phyloP scores from a whole-genome alignment of 2,113 vertebrate species.

The Cynocephalus volans region DNA sequence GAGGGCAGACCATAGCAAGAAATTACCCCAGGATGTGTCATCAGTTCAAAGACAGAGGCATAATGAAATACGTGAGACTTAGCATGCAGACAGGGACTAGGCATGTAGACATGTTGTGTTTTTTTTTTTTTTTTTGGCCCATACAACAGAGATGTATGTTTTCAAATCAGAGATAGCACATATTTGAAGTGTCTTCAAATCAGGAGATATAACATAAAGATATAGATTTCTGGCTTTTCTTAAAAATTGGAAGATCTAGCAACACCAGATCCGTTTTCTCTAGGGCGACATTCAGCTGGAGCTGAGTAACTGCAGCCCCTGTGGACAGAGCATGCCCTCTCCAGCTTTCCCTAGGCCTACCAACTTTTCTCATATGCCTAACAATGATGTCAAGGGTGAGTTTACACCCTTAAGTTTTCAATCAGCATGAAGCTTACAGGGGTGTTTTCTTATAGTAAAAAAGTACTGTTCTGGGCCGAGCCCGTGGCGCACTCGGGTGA shows the following conservation, averaged over 20 bases:
- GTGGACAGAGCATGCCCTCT: neutral
- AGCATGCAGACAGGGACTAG: neutral
- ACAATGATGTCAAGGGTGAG: neutral
- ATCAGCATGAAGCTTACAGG: neutral
- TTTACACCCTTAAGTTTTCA: neutral
- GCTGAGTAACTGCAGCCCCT: neutral
- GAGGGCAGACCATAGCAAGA: neutral
- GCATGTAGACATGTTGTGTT: neutral
- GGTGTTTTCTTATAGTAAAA: neutral
- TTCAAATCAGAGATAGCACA: conserved; percentile 33
- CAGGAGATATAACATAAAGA: neutral
- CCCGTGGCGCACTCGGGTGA: too few species aligned
- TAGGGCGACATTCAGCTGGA: neutral
- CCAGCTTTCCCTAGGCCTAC: neutral
- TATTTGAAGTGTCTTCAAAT: conserved; percentile 18
- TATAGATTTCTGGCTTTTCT: neutral
- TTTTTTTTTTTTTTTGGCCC: neutral
- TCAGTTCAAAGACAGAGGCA: neutral
- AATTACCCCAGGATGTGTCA: neutral
- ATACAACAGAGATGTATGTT: neutral
- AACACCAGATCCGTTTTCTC: neutral
- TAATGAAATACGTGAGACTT: neutral
- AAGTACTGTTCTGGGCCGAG: too few species aligned
- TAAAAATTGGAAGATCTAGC: neutral
- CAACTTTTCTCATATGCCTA: neutral